Evolutionary conservation across 2,888 invertebrate genomes (phyloP), one percentile per base, ranked within the genome.

Genomic region (Abrostola triplasia): DNA sequence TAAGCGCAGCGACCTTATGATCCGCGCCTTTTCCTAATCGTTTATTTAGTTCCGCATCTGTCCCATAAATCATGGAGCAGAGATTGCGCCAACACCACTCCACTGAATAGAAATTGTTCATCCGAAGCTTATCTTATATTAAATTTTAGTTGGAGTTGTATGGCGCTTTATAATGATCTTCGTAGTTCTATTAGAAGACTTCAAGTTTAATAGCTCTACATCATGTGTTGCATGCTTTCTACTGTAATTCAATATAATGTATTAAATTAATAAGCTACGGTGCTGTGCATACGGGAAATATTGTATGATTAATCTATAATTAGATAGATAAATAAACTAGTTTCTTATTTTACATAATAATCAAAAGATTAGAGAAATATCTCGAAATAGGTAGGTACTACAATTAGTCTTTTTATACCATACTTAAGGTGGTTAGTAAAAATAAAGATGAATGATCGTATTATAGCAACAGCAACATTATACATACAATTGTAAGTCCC

Each of bases 21-120:
- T 70, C 64, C 57, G 37, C 56, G 50, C 36, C 68, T 65, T 70
- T 72, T 63, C 62, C 62, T 71, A 77, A 77, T 71, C 68, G 61
- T 40, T 67, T 74, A 69, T 77, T 77, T 69, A 77, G 74, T 68
- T 72, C 40, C 64, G 63, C 51, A 62, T 56, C 62, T 64, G 75
- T 69, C 64, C 40, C 38, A 66, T 77, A 59, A 62, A 74, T 74
- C 68, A 59, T 66, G 8, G 5, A 36, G 6, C 42, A 42, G 37
- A 55, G 63, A 44, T 50, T 67, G 57, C 58, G 42, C 52, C 38
- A 73, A 68, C 68, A 64, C 41, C 36, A 57, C 24, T 67, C 48
- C 54, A 24, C 42, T 24, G 24, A 13, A 49, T 8, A 56, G 58
- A 59, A 55, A 56, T 42, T 10, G 42, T 59, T 55, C 58, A 60